Percentiles rank a stretch among this genome's conserved stretches.
These are phyloP conservation scores for Upupa epops DNA, from an alignment of 2,113 vertebrate genomes.

Conservation along the genomic window DNA sequence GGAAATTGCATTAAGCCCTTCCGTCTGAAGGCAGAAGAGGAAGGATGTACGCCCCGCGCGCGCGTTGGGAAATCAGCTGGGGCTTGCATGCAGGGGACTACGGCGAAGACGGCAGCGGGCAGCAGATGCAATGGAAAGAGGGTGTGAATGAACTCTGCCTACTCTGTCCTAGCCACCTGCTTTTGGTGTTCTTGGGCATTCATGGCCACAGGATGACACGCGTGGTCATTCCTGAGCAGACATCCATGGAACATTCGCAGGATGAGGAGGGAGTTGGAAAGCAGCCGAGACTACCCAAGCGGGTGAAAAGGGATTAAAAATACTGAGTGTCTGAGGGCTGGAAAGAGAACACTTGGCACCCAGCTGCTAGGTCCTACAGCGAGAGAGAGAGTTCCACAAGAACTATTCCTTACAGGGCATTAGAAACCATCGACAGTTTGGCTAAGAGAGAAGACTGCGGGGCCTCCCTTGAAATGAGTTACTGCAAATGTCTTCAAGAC, in stretches of 20 bases:
- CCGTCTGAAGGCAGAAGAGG: neutral
- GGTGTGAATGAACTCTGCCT: neutral
- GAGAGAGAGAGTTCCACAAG: neutral
- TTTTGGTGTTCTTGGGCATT: neutral
- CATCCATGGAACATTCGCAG: neutral
- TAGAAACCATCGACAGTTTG: neutral
- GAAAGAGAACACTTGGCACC: neutral
- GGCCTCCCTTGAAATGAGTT: neutral
- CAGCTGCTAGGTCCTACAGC: neutral
- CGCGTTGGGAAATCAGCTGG: neutral
- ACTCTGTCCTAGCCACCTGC: neutral
- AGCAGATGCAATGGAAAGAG: neutral
- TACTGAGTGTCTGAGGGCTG: neutral
- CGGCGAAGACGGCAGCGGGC: neutral
- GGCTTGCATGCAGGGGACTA: neutral
- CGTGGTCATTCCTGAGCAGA: neutral
- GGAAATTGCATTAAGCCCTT: neutral
- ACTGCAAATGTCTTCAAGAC: neutral
- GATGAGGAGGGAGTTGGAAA: neutral
- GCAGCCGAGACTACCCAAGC: neutral
- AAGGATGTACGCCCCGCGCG: neutral
- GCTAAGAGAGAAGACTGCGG: neutral
- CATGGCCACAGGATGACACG: neutral
- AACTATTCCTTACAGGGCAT: neutral
- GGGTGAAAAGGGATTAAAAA: neutral